These are phyloP conservation scores for Kryptopterus vitreolus DNA, from an alignment of 2,797 vertebrate genomes.

Conservation along the genomic window DNA sequence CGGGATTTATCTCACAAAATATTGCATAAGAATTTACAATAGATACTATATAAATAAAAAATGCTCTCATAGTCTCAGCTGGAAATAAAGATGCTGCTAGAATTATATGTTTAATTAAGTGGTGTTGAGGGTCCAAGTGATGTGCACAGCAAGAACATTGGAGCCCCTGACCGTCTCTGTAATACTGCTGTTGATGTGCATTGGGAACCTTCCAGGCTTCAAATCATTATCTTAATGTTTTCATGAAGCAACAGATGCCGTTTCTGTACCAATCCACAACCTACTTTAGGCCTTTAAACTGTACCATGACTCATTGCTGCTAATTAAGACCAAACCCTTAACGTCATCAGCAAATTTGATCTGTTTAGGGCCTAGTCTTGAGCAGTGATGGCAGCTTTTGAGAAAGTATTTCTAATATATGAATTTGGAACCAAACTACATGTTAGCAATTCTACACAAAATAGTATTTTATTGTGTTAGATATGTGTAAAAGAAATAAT, in stretches of 20 bases:
- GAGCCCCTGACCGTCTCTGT: background rate
- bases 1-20: background rate
- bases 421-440: background rate
- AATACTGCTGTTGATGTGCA: background rate
- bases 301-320: background rate
- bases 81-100: background rate
- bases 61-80: background rate
- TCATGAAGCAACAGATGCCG: background rate
- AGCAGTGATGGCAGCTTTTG: background rate
- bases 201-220: no score
- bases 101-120: background rate
- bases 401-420: background rate
- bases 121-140: background rate
- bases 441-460: background rate
- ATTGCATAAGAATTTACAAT: background rate
- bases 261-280: background rate
- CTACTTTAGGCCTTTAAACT: background rate
- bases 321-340: slow-evolving; percentile 17
- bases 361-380: background rate
- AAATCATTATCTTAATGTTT: background rate
- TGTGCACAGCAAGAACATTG: background rate
- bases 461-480: background rate
- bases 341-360: background rate
- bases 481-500: background rate
- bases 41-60: no score